These are phyloP conservation scores for Zaprionus lineosus DNA, from an alignment of 2,888 invertebrate genomes.

Conservation along the genomic window DNA sequence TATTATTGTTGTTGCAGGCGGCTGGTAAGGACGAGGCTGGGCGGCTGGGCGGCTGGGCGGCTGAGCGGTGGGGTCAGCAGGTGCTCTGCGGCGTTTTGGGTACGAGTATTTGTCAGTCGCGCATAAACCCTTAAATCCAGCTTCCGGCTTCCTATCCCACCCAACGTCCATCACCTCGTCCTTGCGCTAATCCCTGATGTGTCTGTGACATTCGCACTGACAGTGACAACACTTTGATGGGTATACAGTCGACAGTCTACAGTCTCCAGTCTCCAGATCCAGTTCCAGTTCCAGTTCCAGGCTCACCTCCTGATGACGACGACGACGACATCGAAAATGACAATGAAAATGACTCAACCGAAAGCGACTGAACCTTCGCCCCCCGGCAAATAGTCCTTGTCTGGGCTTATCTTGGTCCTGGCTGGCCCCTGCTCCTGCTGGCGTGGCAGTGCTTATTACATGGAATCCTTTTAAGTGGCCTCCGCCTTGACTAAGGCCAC, in stretches of 20 bases:
- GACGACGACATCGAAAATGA: constrained; percentile 46
- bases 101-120: constrained; percentile 69
- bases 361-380: constrained; percentile 20
- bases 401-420: neutral
- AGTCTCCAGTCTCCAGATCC: constrained; percentile 27
- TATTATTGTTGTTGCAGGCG: constrained; percentile 30
- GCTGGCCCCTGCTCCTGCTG: neutral
- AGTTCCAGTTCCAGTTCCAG: constrained; percentile 15
- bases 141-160: constrained; percentile 16
- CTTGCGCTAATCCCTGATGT: constrained; percentile 81
- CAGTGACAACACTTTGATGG: constrained; percentile 83
- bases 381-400: constrained; percentile 16
- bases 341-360: constrained; percentile 61
- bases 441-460: constrained; percentile 38
- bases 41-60: constrained; percentile 28
- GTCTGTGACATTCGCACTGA: constrained; percentile 82
- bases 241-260: no score
- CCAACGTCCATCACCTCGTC: constrained; percentile 28
- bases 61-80: constrained; percentile 31
- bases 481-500: constrained; percentile 4
- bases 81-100: constrained; percentile 37
- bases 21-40: no score
- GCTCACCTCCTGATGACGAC: constrained; percentile 13
- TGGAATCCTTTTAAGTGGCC: constrained; percentile 46
- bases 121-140: constrained; percentile 76